Evolutionary conservation across 2,797 vertebrate genomes (phyloP).

Genomic region (Sebastes steindachneri): DNA sequence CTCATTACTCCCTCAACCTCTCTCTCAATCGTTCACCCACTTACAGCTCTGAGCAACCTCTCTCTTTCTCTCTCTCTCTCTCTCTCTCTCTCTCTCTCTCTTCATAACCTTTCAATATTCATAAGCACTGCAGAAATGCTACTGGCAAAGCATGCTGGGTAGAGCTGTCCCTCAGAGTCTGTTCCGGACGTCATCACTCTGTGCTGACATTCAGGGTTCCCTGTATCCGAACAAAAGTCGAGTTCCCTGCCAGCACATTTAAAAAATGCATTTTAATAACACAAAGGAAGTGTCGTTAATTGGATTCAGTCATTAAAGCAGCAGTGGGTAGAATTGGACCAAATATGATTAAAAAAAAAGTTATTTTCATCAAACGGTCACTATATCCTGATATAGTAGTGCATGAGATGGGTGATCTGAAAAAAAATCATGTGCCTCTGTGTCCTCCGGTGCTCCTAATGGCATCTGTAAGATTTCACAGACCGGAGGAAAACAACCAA

Average conservation of each 20-base stretch:
- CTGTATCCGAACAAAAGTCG: slow-evolving; percentile 20
- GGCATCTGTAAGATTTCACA: too few species aligned
- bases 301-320: neutral
- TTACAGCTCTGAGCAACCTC: neutral
- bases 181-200: slow-evolving; percentile 66
- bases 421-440: too few species aligned
- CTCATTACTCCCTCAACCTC: slow-evolving; percentile 13
- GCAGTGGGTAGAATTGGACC: too few species aligned
- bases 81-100: slow-evolving; percentile 29
- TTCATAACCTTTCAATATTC: slow-evolving; percentile 79
- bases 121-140: slow-evolving; percentile 82
- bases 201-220: slow-evolving; percentile 51
- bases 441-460: too few species aligned
- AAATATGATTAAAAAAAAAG: too few species aligned
- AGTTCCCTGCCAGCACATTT: slow-evolving; percentile 13
- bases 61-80: slow-evolving; percentile 23
- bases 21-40: slow-evolving; percentile 4
- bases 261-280: slow-evolving; percentile 5
- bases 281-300: slow-evolving; percentile 1
- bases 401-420: too few species aligned
- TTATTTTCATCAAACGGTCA: too few species aligned
- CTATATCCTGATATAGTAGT: too few species aligned
- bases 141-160: slow-evolving; percentile 77
- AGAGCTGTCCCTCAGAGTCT: slow-evolving; percentile 66
- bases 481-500: too few species aligned